Base-by-base conservation (phyloP, 2,113 vertebrate species). In the Todiramphus saurophagus region DNA sequence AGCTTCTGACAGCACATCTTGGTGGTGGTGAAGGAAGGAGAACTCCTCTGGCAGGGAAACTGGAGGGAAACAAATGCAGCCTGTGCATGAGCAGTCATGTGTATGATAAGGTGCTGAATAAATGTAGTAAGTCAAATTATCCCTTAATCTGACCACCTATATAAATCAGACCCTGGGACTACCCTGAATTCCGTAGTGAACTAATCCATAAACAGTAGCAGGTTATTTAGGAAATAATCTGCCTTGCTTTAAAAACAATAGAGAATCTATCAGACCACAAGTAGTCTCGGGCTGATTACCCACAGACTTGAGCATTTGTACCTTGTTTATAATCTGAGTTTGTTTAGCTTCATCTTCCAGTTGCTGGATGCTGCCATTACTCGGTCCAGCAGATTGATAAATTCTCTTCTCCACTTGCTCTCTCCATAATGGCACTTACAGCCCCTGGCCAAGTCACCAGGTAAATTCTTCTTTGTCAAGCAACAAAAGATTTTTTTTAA, bases 201-300 rank as follows among this genome's bases (percentile, higher is more conserved):
- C 30, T 39, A 43, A 18, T 37, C 16, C 0, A 0, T 50, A 18
- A 67, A 27, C 1, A 5, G 33, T 13, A 23, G 50, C 33, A 59
- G 64, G 10, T 41, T 50, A 79, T 88, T 75, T 12, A 50, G 80
- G 50, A 46, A 64, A 77, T 51, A 15, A 51, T 30, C 48, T 3
- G 1, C 56, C 63, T 83, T 55, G 27, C 24, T 96, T 68, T 70
- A 53, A 77, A 81, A 80, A 33, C 25, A 12, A 3, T 9, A 53
- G 53, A 53, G 39, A 64, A 69, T 53, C 55, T 51, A 15, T 62
- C 55, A 77, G 41, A 81, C 53, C 64, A 73, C 64, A 73, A 66
- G 50, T 13, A 56, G 50, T 75, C 21, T 68, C 17, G 39, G 67
- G 35, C 58, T 76, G 70, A 19, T 76, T 64, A 11, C 35, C 72